Base-by-base conservation (phyloP, 1,140 invertebrate species). In the Centruroides sculpturatus region DNA sequence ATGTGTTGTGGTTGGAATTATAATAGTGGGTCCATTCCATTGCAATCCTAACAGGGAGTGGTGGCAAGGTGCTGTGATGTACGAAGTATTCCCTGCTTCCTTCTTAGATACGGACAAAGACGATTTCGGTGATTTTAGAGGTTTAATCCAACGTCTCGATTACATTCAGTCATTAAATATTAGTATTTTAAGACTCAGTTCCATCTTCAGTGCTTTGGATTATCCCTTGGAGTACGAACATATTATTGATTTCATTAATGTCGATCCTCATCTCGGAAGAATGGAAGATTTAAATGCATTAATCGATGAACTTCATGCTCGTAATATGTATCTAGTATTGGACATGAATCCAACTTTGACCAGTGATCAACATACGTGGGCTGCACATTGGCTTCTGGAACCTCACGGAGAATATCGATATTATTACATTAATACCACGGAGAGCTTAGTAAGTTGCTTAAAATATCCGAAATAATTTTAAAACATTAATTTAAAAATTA, bases 31-130 rank as follows among this genome's bases (percentile, higher is more conserved):
- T 1, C 8, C 53, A 8, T 57, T 10, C n/a, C 46, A 52, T 8
- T 64, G 62, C 34, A 10, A 34, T 13, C 9, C 46, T 4, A 47
- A 12, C 5, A 55, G 47, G 9, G 49, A 83, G 59, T 92, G 87
- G 87, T 87, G 86, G 77, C 84, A 87, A 76, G 85, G 86, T 11
- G 81, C 80, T 57, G 75, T 87, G 3, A 83, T 89, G 67, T 90
- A 90, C 69, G 86, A 90, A 74, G 81, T 91, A 58, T 88, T 88
- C 67, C 85, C 86, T 3, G 83, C 83, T 0, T 86, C 85, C 52
- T 90, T 88, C 69, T 80, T 86, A 70, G 86, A 89, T 68, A 82
- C 83, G 0, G 80, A 84, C 67, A 73, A 58, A 10, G 67, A 69
- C 55, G 68, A 67, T 5, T 66, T 64, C 47, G 68, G 68, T 5